A percentile compares a stretch with the other conserved stretches of the same genome.
These are phyloP conservation scores for Enteromius anoplus DNA, from an alignment of 2,797 vertebrate genomes.

Conservation along the genomic window DNA sequence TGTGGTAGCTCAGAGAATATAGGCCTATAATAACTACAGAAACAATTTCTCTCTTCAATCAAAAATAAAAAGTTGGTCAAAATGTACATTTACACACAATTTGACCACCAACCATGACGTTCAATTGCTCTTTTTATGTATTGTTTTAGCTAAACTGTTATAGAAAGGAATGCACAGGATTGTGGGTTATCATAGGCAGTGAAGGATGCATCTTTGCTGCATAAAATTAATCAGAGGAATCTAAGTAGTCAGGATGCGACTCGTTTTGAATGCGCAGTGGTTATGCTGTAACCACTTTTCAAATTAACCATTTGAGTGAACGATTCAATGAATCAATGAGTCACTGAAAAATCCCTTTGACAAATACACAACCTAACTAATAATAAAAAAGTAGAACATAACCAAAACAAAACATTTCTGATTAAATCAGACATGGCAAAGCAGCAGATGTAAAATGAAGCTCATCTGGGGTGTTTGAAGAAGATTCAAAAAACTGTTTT, in stretches of 20 bases:
- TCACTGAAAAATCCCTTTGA: not conserved
- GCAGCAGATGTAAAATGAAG: conserved; percentile 66
- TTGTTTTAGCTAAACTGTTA: not conserved
- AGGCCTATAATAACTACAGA: not conserved
- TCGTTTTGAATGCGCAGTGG: not conserved
- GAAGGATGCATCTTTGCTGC: not conserved
- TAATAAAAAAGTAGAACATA: conserved; percentile 34
- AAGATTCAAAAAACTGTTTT: conserved; percentile 71
- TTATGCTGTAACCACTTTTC: not conserved
- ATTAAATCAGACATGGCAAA: conserved; percentile 49
- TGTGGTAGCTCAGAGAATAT: not conserved
- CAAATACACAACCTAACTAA: not conserved
- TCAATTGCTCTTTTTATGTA: not conserved
- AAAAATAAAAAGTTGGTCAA: not conserved
- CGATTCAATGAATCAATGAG: not conserved
- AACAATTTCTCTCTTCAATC: not conserved
- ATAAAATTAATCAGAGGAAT: not conserved
- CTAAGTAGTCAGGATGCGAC: not conserved
- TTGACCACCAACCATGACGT: not conserved
- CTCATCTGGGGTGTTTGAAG: conserved; percentile 72
- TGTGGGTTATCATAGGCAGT: not conserved
- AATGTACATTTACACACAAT: not conserved
- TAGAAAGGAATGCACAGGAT: not conserved
- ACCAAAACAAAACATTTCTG: conserved; percentile 44
- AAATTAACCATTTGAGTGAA: not conserved